Evolutionary conservation across 2,888 invertebrate species (phyloP).

Genomic region (Phaedon cochleariae): DNA sequence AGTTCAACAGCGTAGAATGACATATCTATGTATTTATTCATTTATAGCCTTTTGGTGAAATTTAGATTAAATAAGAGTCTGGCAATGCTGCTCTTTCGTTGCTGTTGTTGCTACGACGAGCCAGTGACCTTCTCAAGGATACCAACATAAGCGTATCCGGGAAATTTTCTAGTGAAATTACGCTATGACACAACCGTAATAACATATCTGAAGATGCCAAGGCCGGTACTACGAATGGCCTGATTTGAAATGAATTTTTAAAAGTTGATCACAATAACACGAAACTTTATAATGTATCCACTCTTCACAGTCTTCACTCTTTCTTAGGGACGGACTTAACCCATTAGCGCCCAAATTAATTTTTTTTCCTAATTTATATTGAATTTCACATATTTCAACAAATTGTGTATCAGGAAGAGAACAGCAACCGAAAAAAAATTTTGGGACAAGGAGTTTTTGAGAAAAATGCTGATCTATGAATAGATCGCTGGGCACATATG

Average conservation of each 20-base stretch:
- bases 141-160: conserved; percentile 31
- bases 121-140: conserved; percentile 62
- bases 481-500: too few relatives aligned
- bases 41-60: neutral
- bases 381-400: too few relatives aligned
- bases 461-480: too few relatives aligned
- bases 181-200: neutral
- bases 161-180: neutral
- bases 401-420: too few relatives aligned
- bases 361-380: too few relatives aligned
- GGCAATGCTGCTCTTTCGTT: conserved; percentile 49
- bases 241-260: neutral
- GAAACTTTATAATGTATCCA: too few relatives aligned
- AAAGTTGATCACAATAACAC: neutral
- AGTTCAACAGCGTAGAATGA: too few relatives aligned
- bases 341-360: too few relatives aligned
- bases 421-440: too few relatives aligned
- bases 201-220: neutral
- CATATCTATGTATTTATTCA: too few relatives aligned
- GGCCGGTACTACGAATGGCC: neutral
- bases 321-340: neutral
- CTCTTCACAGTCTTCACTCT: too few relatives aligned
- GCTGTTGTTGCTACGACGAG: conserved; percentile 53
- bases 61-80: neutral
- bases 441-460: too few relatives aligned